phyloP scores from a whole-genome alignment of 30 jellyfish, hydroid and myxozoan genomes.

The Cassiopea xamachana region DNA sequence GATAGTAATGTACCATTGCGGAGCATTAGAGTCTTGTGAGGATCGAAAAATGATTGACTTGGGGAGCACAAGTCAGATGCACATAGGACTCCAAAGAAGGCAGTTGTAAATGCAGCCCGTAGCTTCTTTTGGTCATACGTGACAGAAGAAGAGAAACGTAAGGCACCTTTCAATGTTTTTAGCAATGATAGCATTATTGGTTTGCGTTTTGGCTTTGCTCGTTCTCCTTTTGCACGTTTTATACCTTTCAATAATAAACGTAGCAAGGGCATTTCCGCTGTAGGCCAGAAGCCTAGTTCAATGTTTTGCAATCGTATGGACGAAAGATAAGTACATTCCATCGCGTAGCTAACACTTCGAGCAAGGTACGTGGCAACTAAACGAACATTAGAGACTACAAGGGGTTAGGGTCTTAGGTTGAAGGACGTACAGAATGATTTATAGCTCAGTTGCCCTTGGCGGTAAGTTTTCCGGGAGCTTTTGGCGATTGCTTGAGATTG shows the following conservation, averaged over 20 bases:
- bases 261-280: neutral
- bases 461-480: too few relatives aligned
- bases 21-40: neutral
- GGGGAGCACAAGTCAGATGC: slow-evolving; percentile 3
- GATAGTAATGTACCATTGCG: neutral
- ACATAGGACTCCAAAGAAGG: neutral
- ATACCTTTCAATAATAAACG: neutral
- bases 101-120: neutral
- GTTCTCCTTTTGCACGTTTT: neutral
- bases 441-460: too few relatives aligned
- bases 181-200: neutral
- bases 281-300: neutral
- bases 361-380: neutral
- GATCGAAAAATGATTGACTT: neutral
- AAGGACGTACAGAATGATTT: too few relatives aligned
- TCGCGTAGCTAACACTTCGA: too few relatives aligned
- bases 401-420: too few relatives aligned
- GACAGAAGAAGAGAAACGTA: neutral
- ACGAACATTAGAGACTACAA: neutral
- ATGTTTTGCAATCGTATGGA: neutral
- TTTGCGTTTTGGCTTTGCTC: neutral
- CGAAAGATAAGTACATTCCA: neutral
- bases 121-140: neutral
- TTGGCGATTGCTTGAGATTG: too few relatives aligned
- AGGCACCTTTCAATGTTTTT: neutral